phyloP scores from a whole-genome alignment of 2,113 vertebrate genomes.

The Desmodus rotundus region DNA sequence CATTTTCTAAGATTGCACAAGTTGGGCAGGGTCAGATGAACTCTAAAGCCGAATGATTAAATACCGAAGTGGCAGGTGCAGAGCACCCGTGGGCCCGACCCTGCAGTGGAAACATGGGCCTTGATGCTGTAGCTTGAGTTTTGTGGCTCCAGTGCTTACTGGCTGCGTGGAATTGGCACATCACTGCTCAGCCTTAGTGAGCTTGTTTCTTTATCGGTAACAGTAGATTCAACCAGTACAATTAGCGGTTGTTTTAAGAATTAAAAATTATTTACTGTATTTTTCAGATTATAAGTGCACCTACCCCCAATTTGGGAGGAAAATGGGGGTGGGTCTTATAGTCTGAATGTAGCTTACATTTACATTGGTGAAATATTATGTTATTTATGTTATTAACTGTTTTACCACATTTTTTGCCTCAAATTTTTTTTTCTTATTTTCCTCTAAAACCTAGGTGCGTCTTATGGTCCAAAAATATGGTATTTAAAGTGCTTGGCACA shows the following conservation, averaged over 20 bases:
- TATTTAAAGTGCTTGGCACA: not conserved
- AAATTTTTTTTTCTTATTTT: no score
- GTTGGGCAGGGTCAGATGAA: not conserved
- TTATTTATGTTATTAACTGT: no score
- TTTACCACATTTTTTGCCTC: no score
- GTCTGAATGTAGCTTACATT: no score
- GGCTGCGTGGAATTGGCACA: not conserved
- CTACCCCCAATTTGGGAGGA: no score
- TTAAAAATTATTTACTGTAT: constrained; percentile 36
- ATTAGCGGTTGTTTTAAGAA: not conserved
- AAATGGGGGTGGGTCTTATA: no score
- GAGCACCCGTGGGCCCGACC: not conserved
- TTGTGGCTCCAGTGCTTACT: not conserved
- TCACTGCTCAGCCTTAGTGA: not conserved
- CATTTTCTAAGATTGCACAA: not conserved
- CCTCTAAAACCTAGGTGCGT: no score
- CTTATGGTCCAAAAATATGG: no score
- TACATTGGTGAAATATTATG: no score
- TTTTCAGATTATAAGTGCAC: no score
- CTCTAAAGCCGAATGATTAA: not conserved
- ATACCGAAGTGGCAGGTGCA: not conserved
- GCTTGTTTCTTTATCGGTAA: not conserved
- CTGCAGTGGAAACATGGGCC: not conserved
- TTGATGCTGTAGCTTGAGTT: not conserved
- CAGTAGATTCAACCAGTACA: not conserved